Base-by-base conservation (phyloP, 35 echinoderm and acorn worm species). In the Heliocidaris erythrogramma region DNA sequence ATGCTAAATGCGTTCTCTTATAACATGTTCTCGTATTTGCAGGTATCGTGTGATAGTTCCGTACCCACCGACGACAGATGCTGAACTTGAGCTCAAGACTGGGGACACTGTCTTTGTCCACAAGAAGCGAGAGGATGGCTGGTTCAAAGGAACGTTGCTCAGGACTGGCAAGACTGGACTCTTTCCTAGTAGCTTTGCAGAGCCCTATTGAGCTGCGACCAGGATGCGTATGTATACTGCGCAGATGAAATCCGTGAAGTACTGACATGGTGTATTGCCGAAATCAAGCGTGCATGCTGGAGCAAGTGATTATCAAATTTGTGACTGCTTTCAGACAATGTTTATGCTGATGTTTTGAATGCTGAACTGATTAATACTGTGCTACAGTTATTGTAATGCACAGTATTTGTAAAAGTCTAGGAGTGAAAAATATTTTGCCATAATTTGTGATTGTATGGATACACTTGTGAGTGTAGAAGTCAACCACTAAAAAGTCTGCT, bases 121-220 rank as follows among this genome's bases (percentile, higher is more conserved):
- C 94, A 97, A 96, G 92, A 99, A 99, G 85, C 71, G 98, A 10
- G 96, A 97, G 10, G 98, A 99, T 60, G 98, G 98, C 31, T 99
- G 98, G 98, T 99, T 96, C 56, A 97, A 97, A 86, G 98, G 97
- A 71, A 97, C 98, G 10, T 95, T 95, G 85, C 96, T 96, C 60
- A 91, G 97, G 32, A 96, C 97, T 5, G 98, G 98, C 6, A 95
- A 94, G 88, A 97, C 98, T 0, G 98, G 98, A 78, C 86, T 99
- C 17, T 99, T 99, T 78, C 97, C 98, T 9, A 94, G 98, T 60
- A 97, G 30, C 88, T 99, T 99, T 35, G 97, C 97, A 27, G 97
- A 99, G 65, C 96, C 88, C 30, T 96, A 94, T 49, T 98, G 47
- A 92, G 91, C 18, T n/a, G 7, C 13, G 31, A 47, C 13, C 86